These are phyloP conservation scores for Leucophenga montana DNA, from an alignment of 2,888 invertebrate species.

Conservation along the genomic window DNA sequence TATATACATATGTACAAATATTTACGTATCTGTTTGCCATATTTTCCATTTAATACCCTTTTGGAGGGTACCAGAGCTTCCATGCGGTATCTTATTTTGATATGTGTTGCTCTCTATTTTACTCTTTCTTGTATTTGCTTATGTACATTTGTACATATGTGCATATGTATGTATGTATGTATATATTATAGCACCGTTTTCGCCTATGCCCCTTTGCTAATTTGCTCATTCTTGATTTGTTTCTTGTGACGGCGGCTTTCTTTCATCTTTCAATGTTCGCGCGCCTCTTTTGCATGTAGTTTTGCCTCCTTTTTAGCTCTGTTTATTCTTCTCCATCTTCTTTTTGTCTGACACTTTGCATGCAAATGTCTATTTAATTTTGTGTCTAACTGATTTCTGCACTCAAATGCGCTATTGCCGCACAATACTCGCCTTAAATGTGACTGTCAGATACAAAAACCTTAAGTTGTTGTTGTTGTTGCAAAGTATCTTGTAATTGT, in stretches of 20 bases:
- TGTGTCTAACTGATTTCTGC: conserved; percentile 42
- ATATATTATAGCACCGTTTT: neutral
- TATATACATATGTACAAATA: no score
- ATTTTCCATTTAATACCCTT: no score
- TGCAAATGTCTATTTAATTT: conserved; percentile 65
- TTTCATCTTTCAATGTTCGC: conserved; percentile 18
- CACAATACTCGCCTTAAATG: no score
- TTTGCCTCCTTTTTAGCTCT: conserved; percentile 49
- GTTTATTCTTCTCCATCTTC: conserved; percentile 39
- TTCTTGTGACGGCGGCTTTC: conserved; percentile 21
- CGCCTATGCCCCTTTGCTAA: conserved; percentile 7
- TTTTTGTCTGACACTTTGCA: conserved; percentile 42
- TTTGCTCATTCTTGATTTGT: conserved; percentile 20
- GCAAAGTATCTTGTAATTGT: conserved; percentile 27
- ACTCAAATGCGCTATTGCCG: conserved; percentile 2
- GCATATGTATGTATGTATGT: conserved; percentile 36
- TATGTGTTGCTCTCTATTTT: no score
- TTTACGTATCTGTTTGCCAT: no score
- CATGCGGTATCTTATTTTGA: no score
- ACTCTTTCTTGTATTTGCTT: no score
- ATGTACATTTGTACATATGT: no score
- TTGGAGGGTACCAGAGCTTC: no score
- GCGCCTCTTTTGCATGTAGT: conserved; percentile 41
- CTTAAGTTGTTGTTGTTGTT: conserved; percentile 37
- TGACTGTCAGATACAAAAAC: neutral